Percentiles rank a stretch among this genome's conserved stretches.
These are phyloP conservation scores for Argyra leucocephala DNA, from an alignment of 2,888 invertebrate species.

Conservation along the genomic window DNA sequence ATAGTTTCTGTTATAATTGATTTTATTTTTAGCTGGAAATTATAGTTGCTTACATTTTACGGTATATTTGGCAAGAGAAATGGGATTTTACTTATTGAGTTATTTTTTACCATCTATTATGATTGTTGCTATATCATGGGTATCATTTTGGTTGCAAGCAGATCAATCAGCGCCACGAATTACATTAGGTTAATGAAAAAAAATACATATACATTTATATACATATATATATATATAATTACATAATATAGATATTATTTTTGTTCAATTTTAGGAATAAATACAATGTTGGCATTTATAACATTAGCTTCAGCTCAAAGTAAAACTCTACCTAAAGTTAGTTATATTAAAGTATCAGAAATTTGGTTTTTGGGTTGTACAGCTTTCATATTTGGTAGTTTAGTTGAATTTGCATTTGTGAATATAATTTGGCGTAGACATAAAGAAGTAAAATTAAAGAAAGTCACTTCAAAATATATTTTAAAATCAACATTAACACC, in stretches of 20 bases:
- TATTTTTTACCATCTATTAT: slow-evolving; percentile 81
- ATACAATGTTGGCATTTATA: slow-evolving; percentile 79
- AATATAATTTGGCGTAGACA: slow-evolving; percentile 80
- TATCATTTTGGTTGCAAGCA: slow-evolving; percentile 80
- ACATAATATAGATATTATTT: not conserved
- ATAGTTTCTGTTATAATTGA: slow-evolving; percentile 16
- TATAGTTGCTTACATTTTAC: slow-evolving; percentile 71
- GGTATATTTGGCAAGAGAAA: slow-evolving; percentile 68
- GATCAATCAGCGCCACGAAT: slow-evolving; percentile 79
- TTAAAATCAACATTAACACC: slow-evolving; percentile 75
- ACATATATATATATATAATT: no score
- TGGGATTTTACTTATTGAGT: slow-evolving; percentile 80
- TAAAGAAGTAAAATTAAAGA: slow-evolving; percentile 43
- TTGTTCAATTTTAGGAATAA: slow-evolving; percentile 49
- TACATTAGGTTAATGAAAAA: slow-evolving; percentile 52
- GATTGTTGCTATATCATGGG: slow-evolving; percentile 79
- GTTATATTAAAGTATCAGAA: slow-evolving; percentile 82
- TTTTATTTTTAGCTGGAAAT: slow-evolving; percentile 59
- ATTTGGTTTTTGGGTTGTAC: slow-evolving; percentile 82
- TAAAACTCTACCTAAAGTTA: slow-evolving; percentile 77
- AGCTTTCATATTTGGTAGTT: slow-evolving; percentile 73
- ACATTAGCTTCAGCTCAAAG: slow-evolving; percentile 79
- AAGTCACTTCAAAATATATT: slow-evolving; percentile 66
- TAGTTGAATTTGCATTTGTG: slow-evolving; percentile 81
- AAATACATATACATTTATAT: no score